phyloP scores from a whole-genome alignment of 2,113 vertebrate species.

The Felis catus region DNA sequence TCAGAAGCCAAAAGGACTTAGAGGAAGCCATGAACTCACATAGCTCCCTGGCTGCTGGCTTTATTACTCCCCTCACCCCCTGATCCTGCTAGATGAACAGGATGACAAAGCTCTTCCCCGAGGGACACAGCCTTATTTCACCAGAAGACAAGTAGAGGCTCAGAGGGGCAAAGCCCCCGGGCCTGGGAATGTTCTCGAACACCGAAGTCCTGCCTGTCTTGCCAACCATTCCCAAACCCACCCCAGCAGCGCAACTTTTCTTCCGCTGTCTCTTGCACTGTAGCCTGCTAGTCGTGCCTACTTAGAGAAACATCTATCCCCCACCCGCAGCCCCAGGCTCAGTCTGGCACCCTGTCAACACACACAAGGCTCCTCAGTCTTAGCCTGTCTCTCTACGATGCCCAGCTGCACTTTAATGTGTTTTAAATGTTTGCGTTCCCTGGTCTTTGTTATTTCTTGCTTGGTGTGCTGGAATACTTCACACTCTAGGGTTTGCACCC shows the following conservation, averaged over 20 bases:
- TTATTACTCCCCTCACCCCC: not conserved
- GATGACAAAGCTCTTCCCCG: not conserved
- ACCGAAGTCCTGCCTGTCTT: not conserved
- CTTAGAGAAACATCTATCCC: conserved; percentile 32
- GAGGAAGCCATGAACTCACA: not conserved
- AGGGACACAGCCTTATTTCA: not conserved
- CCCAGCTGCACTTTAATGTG: conserved; percentile 23
- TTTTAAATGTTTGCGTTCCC: conserved; percentile 60
- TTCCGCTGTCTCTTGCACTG: not conserved
- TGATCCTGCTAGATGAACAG: not conserved
- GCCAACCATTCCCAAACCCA: not conserved
- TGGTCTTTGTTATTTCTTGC: conserved; percentile 67
- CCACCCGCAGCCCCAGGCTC: not conserved
- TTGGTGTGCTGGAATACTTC: conserved; percentile 30
- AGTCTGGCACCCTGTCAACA: conserved; percentile 59
- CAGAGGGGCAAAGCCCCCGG: not conserved
- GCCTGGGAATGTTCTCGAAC: conserved; percentile 28
- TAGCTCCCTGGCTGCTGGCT: not conserved
- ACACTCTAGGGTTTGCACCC: conserved; percentile 49
- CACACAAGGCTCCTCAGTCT: conserved; percentile 51
- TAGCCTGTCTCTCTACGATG: not conserved
- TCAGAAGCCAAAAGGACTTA: not conserved
- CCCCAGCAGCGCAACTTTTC: not conserved
- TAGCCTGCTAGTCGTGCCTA: not conserved
- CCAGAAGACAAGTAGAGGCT: conserved; percentile 26